phyloP scores from a whole-genome alignment of 2,888 invertebrate species.

The Agelastica alni region DNA sequence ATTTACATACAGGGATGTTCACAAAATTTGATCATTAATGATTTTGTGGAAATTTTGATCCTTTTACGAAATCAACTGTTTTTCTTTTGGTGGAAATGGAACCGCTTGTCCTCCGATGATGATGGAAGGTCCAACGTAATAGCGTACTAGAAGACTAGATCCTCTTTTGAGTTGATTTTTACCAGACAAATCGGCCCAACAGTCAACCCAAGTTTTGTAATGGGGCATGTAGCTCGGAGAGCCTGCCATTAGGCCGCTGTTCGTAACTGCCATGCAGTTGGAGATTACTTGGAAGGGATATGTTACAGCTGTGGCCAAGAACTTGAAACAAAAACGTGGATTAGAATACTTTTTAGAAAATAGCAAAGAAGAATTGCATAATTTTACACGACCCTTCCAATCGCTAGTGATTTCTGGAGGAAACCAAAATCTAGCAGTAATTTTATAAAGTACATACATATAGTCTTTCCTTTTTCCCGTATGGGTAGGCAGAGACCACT shows the following conservation, averaged over 20 bases:
- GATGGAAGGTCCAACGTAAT: slow-evolving; percentile 63
- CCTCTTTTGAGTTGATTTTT: slow-evolving; percentile 84
- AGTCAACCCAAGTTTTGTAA: slow-evolving; percentile 80
- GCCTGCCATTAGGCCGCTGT: slow-evolving; percentile 80
- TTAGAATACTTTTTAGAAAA: too few species aligned
- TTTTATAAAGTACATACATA: too few species aligned
- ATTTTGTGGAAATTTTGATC: too few species aligned
- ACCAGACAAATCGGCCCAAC: slow-evolving; percentile 77
- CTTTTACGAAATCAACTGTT: slow-evolving; percentile 27
- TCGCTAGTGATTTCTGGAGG: too few species aligned
- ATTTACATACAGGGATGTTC: slow-evolving; percentile 32
- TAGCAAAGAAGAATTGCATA: too few species aligned
- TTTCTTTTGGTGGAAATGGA: slow-evolving; percentile 32
- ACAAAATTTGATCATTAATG: slow-evolving; percentile 10
- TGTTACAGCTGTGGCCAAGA: slow-evolving; percentile 81
- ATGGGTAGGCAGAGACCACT: too few species aligned
- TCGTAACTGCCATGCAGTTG: slow-evolving; percentile 86
- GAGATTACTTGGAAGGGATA: slow-evolving; percentile 93
- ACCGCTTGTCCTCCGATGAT: slow-evolving; percentile 50
- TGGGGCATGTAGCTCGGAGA: slow-evolving; percentile 83
- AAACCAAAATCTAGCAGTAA: too few species aligned
- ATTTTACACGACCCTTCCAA: too few species aligned
- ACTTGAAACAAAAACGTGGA: slow-evolving; percentile 56
- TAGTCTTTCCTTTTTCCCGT: too few species aligned
- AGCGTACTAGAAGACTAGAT: slow-evolving; percentile 79